Evolutionary conservation across 2,888 invertebrate species (phyloP), one percentile per base, ranked within the genome.

Genomic region (Orthosia cruda): DNA sequence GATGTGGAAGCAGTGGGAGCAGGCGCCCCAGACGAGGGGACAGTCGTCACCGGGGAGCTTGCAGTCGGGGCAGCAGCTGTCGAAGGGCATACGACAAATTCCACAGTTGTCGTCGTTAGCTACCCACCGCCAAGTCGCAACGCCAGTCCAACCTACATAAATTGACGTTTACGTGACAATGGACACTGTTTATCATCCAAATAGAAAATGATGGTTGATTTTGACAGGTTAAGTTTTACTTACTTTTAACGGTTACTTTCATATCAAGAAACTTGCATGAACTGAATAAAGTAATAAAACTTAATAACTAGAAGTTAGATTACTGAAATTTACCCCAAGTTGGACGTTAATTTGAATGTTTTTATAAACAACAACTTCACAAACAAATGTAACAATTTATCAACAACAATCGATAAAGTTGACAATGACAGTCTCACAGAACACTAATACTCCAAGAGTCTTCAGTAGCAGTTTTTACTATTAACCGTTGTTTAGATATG

Each of bases 61-160:
- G 96, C 99, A 99, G 95, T 99, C 99, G 3, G 99, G 99, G 92
- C 99, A 99, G 93, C 99, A 99, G 89, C 99, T 99, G 95, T 99
- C 99, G 96, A 99, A 99, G 65, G 99, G 98, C 98, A 99, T 99
- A 81, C 99, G 98, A 97, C 99, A 99, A 93, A 99, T 99, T 76
- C 99, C 99, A 93, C 99, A 99, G 93, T 99, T 99, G 94, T 99
- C 99, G 97, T 99, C 99, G 95, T 99, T 99, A 40, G 99, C 99
- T 86, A 99, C 98, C 99, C 99, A 99, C 92, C 99, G 98, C 99
- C 99, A 99, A 93, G 99, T 98, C 88, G 99, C 99, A 80, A 99
- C 99, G 84, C 99, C 99, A 86, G 98, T 98, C 99, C 99, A 99
- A 95, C 98, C 98, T 98, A 87, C 81, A 77, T 75, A 83, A 77